Base-by-base conservation (phyloP, 1,140 invertebrate species). In the Diorhabda carinulata region DNA sequence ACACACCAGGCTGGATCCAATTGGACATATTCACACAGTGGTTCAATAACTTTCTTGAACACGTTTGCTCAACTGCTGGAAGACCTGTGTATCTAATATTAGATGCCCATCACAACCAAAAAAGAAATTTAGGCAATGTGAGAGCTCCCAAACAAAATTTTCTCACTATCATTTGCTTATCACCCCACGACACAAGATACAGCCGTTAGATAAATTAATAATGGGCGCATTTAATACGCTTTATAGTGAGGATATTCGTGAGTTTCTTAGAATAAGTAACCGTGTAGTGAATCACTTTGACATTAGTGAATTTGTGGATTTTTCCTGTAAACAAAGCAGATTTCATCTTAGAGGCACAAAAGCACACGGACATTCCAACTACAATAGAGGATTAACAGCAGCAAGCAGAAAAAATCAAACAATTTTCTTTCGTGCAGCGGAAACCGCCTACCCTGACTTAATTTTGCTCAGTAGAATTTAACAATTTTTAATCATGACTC, bases 141-240 rank as follows among this genome's bases (percentile, higher is more conserved):
- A 40, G 65, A 25, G 72, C 73, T 5, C 45, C 25, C 25, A 66
- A 71, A 68, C 61, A 73, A 67, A 77, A 79, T 58, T 61, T 73
- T 61, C 59, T 74, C 8, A 64, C 64, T 9, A 69, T 80, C 6
- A n/a, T 78, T 10, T 75, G 40, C 44, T 70, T 81, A 6, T 77
- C 80, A 42, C 75, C 25, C 25, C 25, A 45, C 78, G 73, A 2
- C 77, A 80, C 69, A 70, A 74, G 10, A 63, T 81, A 77, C 79
- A 82, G 66, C 80, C 80, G 41, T 65, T 80, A 9, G 81, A 80
- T 67, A 66, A 72, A 7, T 43, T 9, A 9, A 9, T 9, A 2
- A 52, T 52, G 45, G 45, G 45, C 5, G 0, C 45, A 6, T 52
- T 52, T 52, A 2, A 52, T 6, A 52, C 2, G 5, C 8, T 6